A percentile compares a stretch with the other conserved stretches of the same genome.
These are phyloP conservation scores for Linyphia triangularis DNA, from an alignment of 2,888 invertebrate species.

Conservation along the genomic window DNA sequence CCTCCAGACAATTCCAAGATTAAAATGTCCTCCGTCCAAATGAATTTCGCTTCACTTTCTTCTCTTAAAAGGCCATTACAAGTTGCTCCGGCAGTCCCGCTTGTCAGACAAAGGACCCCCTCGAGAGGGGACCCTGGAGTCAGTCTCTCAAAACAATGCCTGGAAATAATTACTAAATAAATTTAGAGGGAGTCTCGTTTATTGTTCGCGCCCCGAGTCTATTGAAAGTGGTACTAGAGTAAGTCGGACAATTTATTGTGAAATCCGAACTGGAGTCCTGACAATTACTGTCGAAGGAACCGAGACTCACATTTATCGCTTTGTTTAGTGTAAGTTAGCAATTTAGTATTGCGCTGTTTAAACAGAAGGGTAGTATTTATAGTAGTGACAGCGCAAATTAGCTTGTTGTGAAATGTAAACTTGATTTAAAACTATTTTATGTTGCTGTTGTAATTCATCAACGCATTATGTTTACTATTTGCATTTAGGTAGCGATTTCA, in stretches of 20 bases:
- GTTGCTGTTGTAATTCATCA: no score
- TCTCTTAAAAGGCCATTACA: conserved; percentile 41
- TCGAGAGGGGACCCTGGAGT: not conserved
- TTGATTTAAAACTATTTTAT: no score
- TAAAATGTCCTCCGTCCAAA: conserved; percentile 9
- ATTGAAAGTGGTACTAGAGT: not conserved
- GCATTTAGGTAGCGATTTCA: no score
- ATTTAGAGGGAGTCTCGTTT: conserved; percentile 31
- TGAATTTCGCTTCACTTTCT: conserved; percentile 22
- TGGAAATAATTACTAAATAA: conserved; percentile 54
- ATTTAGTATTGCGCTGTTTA: conserved; percentile 1
- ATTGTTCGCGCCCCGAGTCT: conserved; percentile 27
- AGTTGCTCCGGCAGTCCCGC: not conserved
- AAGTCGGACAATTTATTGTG: conserved; percentile 17
- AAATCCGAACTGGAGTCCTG: conserved; percentile 7
- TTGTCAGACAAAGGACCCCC: conserved; percentile 35
- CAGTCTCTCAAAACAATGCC: conserved; percentile 28
- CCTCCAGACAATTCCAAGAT: conserved; percentile 40
- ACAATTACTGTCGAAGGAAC: conserved; percentile 11
- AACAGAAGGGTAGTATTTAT: not conserved
- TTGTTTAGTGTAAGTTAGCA: not conserved
- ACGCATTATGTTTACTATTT: no score
- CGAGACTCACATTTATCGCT: not conserved
- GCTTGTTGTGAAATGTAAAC: no score
- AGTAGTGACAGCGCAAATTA: no score